Evolutionary conservation across 2,888 invertebrate species (phyloP).

Genomic region (Diogma glabrata): DNA sequence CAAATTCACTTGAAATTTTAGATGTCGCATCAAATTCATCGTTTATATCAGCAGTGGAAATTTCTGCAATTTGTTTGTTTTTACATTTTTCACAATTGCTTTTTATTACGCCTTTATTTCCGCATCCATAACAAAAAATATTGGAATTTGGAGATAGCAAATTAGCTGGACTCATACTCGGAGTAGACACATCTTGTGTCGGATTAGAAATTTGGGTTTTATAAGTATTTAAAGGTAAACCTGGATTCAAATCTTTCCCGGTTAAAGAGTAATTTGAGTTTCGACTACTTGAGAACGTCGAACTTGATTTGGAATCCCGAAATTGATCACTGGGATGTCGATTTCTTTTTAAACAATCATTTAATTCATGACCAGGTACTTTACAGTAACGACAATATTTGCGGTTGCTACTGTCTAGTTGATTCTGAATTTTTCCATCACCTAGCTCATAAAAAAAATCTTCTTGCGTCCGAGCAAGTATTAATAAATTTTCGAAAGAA

Average conservation of each 20-base stretch:
- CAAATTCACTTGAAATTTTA: no score
- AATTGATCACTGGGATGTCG: neutral
- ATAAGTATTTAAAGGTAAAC: no score
- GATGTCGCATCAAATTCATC: no score
- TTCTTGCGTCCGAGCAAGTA: neutral
- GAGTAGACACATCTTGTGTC: neutral
- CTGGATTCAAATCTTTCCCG: neutral
- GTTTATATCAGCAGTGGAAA: no score
- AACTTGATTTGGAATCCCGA: neutral
- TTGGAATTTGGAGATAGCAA: no score
- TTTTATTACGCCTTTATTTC: no score
- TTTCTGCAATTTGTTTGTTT: no score
- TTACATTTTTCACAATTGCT: no score
- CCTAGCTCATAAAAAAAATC: neutral
- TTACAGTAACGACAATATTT: no score
- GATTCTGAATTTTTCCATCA: neutral
- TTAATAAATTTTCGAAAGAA: neutral
- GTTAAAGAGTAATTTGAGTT: neutral
- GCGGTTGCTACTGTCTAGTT: neutral
- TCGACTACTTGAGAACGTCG: neutral
- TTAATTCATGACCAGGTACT: neutral
- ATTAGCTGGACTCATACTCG: no score
- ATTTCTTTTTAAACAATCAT: neutral
- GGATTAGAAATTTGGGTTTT: neutral
- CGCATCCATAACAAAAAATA: no score